phyloP scores from a whole-genome alignment of 2,888 invertebrate genomes.

The Dynastes hyllus region DNA sequence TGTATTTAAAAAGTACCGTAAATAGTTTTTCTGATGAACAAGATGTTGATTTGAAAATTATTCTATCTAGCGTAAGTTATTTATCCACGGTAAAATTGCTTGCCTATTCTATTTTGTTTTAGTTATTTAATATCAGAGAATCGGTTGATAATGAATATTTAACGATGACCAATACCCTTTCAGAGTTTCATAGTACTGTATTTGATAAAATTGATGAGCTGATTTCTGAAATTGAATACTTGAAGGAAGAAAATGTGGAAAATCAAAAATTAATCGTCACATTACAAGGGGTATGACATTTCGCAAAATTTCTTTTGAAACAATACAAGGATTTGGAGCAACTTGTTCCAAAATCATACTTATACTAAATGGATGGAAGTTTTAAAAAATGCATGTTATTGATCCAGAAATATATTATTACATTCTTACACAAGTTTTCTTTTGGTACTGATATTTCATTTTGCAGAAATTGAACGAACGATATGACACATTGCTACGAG shows the following conservation, averaged over 20 bases:
- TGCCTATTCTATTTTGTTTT: slow-evolving; percentile 10
- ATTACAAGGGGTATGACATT: slow-evolving; percentile 7
- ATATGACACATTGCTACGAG: background rate
- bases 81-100: background rate
- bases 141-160: background rate
- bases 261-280: slow-evolving; percentile 5
- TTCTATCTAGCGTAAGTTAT: slow-evolving; percentile 20
- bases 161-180: background rate
- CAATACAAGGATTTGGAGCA: too few species aligned
- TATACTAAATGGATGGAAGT: too few species aligned
- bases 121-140: slow-evolving; percentile 28
- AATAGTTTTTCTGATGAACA: slow-evolving; percentile 24
- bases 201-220: slow-evolving; percentile 13
- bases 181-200: background rate
- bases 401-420: too few species aligned
- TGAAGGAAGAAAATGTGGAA: background rate
- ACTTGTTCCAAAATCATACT: too few species aligned
- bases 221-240: background rate
- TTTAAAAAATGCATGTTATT: too few species aligned
- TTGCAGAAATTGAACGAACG: slow-evolving; percentile 18
- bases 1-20: slow-evolving; percentile 1
- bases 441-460: too few species aligned
- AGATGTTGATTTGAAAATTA: background rate
- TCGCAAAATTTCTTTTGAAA: background rate
- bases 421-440: too few species aligned